Evolutionary conservation across 1,140 invertebrate species (phyloP).

Genomic region (Cydia amplana): DNA sequence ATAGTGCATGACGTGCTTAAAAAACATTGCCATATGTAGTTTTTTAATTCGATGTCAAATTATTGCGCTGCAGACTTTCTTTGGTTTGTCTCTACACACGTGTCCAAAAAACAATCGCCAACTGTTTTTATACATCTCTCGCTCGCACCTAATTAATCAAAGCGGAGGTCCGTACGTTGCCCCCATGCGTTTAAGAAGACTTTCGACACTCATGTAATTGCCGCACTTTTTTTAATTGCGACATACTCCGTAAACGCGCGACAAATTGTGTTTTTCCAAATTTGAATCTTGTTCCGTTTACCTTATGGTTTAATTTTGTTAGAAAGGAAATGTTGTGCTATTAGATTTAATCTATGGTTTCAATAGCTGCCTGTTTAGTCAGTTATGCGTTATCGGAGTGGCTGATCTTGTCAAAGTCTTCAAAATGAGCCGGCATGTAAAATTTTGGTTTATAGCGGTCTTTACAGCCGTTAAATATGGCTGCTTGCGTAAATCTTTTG

Average conservation of each 20-base stretch:
- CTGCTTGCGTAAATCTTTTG: background rate
- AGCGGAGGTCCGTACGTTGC: constrained; percentile 36
- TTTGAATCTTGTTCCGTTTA: background rate
- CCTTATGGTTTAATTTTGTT: background rate
- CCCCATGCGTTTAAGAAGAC: constrained; percentile 43
- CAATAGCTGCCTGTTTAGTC: constrained; percentile 39
- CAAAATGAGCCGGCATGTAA: constrained; percentile 8
- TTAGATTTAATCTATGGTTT: constrained; percentile 43
- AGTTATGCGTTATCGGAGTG: constrained; percentile 37
- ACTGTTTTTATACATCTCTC: constrained; percentile 15
- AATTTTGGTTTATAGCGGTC: background rate
- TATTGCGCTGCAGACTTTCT: no score
- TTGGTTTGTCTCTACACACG: no score
- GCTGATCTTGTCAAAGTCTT: constrained; percentile 41
- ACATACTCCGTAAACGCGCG: constrained; percentile 44
- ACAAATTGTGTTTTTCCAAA: constrained; percentile 34
- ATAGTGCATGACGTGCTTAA: no score
- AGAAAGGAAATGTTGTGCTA: constrained; percentile 6
- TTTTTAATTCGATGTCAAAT: no score
- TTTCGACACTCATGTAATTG: constrained; percentile 47
- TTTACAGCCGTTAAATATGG: background rate
- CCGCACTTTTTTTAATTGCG: constrained; percentile 51
- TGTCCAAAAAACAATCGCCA: background rate
- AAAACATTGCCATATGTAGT: no score
- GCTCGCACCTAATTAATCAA: constrained; percentile 42